Evolutionary conservation across 2,888 invertebrate genomes (phyloP), one percentile per base, ranked within the genome.

Genomic region (Lathronympha strigana): DNA sequence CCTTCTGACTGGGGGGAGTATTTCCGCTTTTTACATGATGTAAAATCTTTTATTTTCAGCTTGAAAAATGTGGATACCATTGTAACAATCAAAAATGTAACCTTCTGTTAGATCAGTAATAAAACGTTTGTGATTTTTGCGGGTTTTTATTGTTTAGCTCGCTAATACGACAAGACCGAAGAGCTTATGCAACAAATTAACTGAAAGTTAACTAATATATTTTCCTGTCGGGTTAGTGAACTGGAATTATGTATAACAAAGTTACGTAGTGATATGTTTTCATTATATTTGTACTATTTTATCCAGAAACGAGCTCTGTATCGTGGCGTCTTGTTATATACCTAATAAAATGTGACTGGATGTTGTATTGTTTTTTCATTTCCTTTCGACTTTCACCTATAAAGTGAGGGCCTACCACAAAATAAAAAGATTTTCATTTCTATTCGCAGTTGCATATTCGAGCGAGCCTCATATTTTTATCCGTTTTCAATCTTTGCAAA

Each of bases 211-310:
- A 54, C 17, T 19, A 11, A 36, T 25, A n/a, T 4, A 38, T 38
- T 63, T 63, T 33, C 63, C 19, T 58, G 57, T 51, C 50, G 23
- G 15, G 51, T 63, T 63, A 51, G 57, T 50, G 31, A 50, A 31
- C 43, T 31, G 13, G 55, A 40, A 38, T 23, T 49, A 31, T 43
- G 19, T 49, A 31, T 43, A 57, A 31, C 33, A 51, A 51, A 45
- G 53, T 54, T 62, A 53, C 31, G 61, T 53, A 60, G 61, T 50
- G 17, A 38, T 61, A 40, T 13, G 31, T 43, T 50, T 50, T 50
- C 38, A 31, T 31, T 28, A 57, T 63, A 57, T 63, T 47, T 63
- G 47, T 63, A 62, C 49, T 55, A 25, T 54, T 55, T 63, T 63
- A 50, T 63, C 40, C 57, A n/a, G 23, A 50, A 40, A 57, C 40